These are phyloP conservation scores for Hycleus phaleratus DNA, from an alignment of 1,140 invertebrate species.

Conservation along the genomic window DNA sequence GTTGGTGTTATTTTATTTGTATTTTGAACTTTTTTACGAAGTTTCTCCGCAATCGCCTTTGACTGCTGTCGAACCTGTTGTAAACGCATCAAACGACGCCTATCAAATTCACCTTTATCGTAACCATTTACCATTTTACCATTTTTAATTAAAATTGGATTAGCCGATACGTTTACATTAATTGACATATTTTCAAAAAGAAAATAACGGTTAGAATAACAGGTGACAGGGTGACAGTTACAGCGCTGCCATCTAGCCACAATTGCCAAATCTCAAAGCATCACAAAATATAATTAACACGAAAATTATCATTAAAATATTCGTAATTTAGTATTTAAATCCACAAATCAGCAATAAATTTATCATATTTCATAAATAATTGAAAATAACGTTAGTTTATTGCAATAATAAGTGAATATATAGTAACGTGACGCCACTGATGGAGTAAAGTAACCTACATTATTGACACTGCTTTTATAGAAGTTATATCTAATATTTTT, in stretches of 20 bases:
- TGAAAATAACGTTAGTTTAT: too few species aligned
- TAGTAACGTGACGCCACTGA: too few species aligned
- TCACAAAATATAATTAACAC: background rate
- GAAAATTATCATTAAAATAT: background rate
- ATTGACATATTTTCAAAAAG: constrained; percentile 43
- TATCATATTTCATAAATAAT: too few species aligned
- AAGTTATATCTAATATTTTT: too few species aligned
- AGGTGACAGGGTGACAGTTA: too few species aligned
- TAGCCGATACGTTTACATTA: constrained; percentile 46
- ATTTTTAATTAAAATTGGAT: constrained; percentile 42
- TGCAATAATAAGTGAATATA: too few species aligned
- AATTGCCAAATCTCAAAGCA: background rate
- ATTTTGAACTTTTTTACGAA: constrained; percentile 43
- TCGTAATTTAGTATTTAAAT: background rate
- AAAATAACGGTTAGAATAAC: background rate
- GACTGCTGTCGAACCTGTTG: constrained; percentile 50
- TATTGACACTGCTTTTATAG: too few species aligned
- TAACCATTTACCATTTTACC: constrained; percentile 44
- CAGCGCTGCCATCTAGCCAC: background rate
- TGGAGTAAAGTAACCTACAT: too few species aligned
- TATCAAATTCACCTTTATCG: constrained; percentile 45
- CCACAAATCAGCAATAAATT: background rate
- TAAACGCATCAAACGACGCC: constrained; percentile 46
- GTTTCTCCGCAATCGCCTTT: constrained; percentile 44
- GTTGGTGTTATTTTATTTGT: constrained; percentile 39